Percentiles rank a stretch among this genome's conserved stretches.
Conservation (phyloP, 2,888 invertebrate genomes). For the Fissipunctia ypsillon region DNA sequence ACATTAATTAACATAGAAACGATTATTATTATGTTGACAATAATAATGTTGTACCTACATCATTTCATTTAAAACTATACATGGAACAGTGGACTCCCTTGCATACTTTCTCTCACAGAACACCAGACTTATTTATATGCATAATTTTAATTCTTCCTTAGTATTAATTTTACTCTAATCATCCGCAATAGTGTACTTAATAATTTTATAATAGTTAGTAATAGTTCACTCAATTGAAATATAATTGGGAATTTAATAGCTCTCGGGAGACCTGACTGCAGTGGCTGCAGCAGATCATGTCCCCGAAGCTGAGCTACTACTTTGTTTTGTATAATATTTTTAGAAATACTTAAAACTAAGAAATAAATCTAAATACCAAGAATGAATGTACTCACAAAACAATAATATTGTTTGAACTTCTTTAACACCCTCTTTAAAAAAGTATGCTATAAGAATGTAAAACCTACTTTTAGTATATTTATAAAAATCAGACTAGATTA, state of each 20-base stretch:
- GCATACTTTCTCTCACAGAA: no score
- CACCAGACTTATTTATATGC: no score
- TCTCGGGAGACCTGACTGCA: not conserved
- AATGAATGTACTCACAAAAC: not conserved
- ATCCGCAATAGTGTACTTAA: no score
- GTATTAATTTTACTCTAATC: no score
- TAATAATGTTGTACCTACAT: no score
- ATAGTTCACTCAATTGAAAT: not conserved
- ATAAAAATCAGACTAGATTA: constrained; percentile 5
- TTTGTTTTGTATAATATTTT: not conserved
- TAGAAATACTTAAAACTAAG: not conserved
- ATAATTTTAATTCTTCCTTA: no score
- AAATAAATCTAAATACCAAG: not conserved
- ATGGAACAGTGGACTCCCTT: no score
- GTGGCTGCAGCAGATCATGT: no score
- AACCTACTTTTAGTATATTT: not conserved
- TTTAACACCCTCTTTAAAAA: not conserved
- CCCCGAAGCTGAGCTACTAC: not conserved
- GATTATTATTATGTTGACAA: no score
- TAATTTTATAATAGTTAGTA: not conserved
- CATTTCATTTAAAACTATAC: no score
- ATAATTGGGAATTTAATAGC: not conserved
- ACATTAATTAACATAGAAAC: no score
- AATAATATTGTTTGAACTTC: not conserved
- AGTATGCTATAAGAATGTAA: no score